Conservation (phyloP, 1,140 invertebrate species). For the Drosophila dunni region DNA sequence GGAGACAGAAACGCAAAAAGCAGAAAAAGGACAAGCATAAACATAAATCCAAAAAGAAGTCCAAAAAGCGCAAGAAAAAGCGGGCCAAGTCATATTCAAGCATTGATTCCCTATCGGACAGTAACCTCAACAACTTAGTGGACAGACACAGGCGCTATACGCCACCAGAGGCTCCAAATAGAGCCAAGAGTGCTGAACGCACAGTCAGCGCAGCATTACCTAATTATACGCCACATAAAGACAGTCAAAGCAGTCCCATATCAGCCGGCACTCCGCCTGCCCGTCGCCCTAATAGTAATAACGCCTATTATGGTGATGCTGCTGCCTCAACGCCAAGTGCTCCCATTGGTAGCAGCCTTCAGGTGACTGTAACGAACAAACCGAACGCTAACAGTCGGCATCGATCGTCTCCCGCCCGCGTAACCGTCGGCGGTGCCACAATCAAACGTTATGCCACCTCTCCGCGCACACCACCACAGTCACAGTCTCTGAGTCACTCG, state of each 20-base stretch:
- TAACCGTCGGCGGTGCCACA: constrained; percentile 29
- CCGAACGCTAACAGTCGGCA: constrained; percentile 57
- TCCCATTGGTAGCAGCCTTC: constrained; percentile 56
- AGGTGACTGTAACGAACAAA: constrained; percentile 78
- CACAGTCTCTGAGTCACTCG: constrained; percentile 48
- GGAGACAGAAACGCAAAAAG: constrained; percentile 86
- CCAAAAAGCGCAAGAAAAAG: constrained; percentile 88
- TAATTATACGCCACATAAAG: constrained; percentile 71
- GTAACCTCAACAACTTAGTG: constrained; percentile 84
- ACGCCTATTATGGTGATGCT: constrained; percentile 51
- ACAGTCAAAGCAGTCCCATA: constrained; percentile 86
- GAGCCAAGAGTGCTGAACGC: constrained; percentile 83
- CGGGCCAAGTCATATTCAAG: constrained; percentile 88
- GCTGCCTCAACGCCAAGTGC: constrained; percentile 36
- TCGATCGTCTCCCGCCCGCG: constrained; percentile 66
- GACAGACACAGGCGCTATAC: constrained; percentile 83
- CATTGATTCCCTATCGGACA: constrained; percentile 87
- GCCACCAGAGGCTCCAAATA: constrained; percentile 65
- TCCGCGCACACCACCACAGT: constrained; percentile 78
- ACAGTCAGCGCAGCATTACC: constrained; percentile 84
- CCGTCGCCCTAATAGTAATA: constrained; percentile 64
- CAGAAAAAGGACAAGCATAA: constrained; percentile 86
- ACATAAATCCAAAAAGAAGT: constrained; percentile 88
- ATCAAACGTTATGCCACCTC: constrained; percentile 67
- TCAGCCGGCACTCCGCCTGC: constrained; percentile 86